Base-by-base conservation (phyloP, 2,113 vertebrate species). In the Nerophis ophidion region DNA sequence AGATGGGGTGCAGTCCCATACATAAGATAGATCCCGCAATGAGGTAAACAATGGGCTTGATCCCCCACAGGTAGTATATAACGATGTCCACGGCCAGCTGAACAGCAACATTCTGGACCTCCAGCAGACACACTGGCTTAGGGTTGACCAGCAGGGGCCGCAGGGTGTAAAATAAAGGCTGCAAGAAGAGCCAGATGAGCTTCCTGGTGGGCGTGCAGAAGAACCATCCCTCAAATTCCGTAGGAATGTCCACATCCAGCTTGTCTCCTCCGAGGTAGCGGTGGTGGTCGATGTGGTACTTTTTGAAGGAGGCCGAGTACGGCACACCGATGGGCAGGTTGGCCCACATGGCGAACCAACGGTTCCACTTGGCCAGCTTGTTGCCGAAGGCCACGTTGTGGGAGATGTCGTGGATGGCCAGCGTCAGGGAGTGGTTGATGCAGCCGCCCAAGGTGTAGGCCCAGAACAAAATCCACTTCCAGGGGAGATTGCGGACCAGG, bases 401-500 rank as follows among this genome's bases (percentile, higher is more conserved):
- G 0, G 97, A 98, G 88, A 99, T 98, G 79, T 99, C 97, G 0
- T 99, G 97, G 85, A 98, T 99, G 47, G 96, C 96, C 0, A 99
- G 86, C 0, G 95, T 95, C 79, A 99, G 73, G 0, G 95, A 96
- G 79, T 99, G 97, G 83, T 99, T 99, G 68, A 98, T 84, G 59
- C 96, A 97, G 48, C 96, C 96, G 6, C 96, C 97, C 1, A 98
- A 94, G 47, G 75, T 84, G 0, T 98, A 98, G 42, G 95, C 94
- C 94, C 95, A 98, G 85, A 98, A 96, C 48, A 98, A 74, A 60
- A 98, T 72, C 97, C 97, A 99, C 81, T 98, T 98, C 96, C 95
- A 98, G 2, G 92, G 33, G 17, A 97, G 89, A 42, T 89, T 77
- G 4, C 60, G 90, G 65, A 93, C 91, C 75, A 99, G 74, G 80